Percentiles rank a stretch among this genome's conserved stretches.
Evolutionary conservation across 2,888 invertebrate species (phyloP).

Genomic region (Cancer borealis): DNA sequence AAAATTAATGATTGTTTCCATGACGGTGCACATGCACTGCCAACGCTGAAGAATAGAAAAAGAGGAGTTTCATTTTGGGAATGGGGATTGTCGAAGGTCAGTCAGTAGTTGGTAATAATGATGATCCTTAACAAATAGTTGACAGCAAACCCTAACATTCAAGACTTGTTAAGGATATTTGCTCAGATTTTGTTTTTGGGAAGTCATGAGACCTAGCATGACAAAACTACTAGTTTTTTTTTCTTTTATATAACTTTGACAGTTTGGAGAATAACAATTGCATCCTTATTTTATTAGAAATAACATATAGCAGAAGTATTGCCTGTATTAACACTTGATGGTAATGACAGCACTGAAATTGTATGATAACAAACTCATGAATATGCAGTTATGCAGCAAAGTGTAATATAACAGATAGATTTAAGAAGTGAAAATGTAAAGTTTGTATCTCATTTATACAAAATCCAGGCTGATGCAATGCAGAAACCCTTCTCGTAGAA

Average conservation of each 20-base stretch:
- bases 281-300: background rate
- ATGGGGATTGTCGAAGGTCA: background rate
- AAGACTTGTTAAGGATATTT: slow-evolving; percentile 8
- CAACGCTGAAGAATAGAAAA: slow-evolving; percentile 18
- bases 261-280: background rate
- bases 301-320: background rate
- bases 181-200: background rate
- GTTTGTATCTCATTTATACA: background rate
- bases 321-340: background rate
- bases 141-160: background rate
- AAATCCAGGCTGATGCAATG: background rate
- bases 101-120: background rate
- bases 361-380: background rate
- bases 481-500: background rate
- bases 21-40: slow-evolving; percentile 10
- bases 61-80: slow-evolving; percentile 39
- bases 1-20: background rate
- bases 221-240: background rate
- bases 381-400: background rate
- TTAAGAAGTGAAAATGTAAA: background rate
- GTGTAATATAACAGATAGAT: background rate
- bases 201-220: slow-evolving; percentile 13
- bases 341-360: background rate
- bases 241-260: background rate
- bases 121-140: background rate